phyloP scores from a whole-genome alignment of 2,113 vertebrate species.

The Hydropotes inermis region DNA sequence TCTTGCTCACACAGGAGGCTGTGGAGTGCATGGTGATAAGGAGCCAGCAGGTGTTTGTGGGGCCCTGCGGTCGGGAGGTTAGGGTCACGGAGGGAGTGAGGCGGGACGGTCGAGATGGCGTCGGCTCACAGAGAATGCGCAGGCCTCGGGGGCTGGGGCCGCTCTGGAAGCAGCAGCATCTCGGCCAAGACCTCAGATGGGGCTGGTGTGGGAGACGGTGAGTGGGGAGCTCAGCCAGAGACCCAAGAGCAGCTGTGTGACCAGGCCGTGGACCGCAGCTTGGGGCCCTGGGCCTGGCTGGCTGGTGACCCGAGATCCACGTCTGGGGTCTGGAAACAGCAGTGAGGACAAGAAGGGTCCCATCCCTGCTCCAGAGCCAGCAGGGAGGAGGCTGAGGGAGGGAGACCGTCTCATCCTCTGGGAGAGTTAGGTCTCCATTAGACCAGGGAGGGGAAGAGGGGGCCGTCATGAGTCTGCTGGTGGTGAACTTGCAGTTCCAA shows the following conservation, averaged over 20 bases:
- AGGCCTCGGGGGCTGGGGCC: not conserved
- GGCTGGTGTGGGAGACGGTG: not conserved
- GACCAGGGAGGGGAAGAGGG: not conserved
- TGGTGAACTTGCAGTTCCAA: not conserved
- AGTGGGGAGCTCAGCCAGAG: not conserved
- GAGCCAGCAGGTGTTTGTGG: not conserved
- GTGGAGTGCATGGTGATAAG: not conserved
- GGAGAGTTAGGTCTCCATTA: not conserved
- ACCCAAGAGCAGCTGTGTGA: fast-evolving
- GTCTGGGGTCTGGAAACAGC: not conserved
- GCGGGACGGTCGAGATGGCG: fast-evolving
- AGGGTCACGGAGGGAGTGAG: not conserved
- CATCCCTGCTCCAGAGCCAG: not conserved
- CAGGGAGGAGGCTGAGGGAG: not conserved
- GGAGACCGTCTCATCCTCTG: not conserved
- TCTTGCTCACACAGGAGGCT: not conserved
- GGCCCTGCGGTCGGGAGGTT: not conserved
- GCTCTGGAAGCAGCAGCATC: fast-evolving
- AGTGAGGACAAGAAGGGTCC: not conserved
- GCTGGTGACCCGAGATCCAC: too few species aligned
- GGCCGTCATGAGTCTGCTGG: not conserved
- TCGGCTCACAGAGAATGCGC: too few species aligned
- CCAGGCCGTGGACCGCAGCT: not conserved
- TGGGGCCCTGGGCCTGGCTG: too few species aligned
- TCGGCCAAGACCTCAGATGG: not conserved